These are phyloP conservation scores for Tribolium madens DNA, from an alignment of 1,140 invertebrate species.

Conservation along the genomic window DNA sequence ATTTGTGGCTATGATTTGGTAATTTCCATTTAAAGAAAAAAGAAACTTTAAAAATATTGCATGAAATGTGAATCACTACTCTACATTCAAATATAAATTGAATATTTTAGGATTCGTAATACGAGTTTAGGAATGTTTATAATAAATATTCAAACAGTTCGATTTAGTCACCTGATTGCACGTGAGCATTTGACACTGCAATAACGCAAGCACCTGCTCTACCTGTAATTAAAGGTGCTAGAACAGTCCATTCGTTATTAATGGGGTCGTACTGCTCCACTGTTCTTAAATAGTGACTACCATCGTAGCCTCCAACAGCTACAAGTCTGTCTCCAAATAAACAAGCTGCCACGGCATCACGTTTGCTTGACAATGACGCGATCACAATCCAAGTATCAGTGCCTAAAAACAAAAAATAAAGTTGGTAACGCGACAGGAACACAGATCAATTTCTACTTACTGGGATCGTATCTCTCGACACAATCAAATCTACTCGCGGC, in stretches of 20 bases:
- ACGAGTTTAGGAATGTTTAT: too few species aligned
- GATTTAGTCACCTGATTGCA: not conserved
- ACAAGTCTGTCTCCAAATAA: constrained; percentile 89
- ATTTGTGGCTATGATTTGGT: too few species aligned
- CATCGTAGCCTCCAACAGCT: constrained; percentile 95
- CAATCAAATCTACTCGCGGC: constrained; percentile 87
- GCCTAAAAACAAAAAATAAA: constrained; percentile 62
- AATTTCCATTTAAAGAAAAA: too few species aligned
- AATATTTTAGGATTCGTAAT: not conserved
- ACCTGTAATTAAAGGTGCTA: constrained; percentile 81
- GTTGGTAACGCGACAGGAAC: too few species aligned
- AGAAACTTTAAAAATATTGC: not conserved
- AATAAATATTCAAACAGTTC: not conserved
- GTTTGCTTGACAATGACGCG: constrained; percentile 84
- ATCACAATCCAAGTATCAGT: constrained; percentile 92
- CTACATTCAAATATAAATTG: not conserved
- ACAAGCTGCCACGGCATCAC: constrained; percentile 93
- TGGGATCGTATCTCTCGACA: constrained; percentile 88
- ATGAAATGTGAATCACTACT: not conserved
- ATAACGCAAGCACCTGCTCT: constrained; percentile 91
- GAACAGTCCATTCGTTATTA: constrained; percentile 86
- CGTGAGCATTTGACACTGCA: constrained; percentile 67
- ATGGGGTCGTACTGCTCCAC: constrained; percentile 95
- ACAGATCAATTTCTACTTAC: too few species aligned
- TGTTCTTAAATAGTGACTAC: constrained; percentile 89